Conservation (phyloP, 2,113 vertebrate species). For the Toxotes jaculatrix region DNA sequence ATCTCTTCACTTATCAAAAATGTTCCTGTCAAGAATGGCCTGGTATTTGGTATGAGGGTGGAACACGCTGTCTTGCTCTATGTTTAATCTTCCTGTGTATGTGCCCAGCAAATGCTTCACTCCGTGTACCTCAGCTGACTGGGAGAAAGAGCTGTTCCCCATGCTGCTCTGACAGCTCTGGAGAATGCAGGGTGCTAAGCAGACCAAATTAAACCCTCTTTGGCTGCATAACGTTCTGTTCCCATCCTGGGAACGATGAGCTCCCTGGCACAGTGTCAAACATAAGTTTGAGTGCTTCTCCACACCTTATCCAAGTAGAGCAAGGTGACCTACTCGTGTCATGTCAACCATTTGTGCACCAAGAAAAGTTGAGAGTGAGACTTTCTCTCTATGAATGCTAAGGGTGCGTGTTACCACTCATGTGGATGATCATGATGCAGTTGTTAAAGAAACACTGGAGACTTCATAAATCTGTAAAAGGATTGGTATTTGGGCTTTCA, state of each 20-base stretch:
- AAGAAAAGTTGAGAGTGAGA: conserved; percentile 4
- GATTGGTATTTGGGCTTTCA: not conserved
- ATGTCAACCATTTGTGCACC: conserved; percentile 51
- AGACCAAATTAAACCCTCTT: conserved; percentile 65
- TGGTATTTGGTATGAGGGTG: conserved; percentile 36
- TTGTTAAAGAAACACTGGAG: not conserved
- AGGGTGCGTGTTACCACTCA: not conserved
- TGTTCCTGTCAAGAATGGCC: conserved; percentile 24
- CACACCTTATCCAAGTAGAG: conserved; percentile 50
- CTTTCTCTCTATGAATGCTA: conserved; percentile 1
- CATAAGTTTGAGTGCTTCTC: conserved; percentile 53
- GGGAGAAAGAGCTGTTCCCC: conserved; percentile 50
- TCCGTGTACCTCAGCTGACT: conserved; percentile 19
- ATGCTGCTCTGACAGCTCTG: conserved; percentile 49
- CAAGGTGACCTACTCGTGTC: conserved; percentile 68
- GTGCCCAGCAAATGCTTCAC: conserved; percentile 1
- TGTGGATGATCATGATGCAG: not conserved
- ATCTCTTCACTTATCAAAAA: conserved; percentile 42
- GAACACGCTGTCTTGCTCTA: conserved; percentile 59
- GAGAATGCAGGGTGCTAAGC: conserved; percentile 59
- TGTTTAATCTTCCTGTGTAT: conserved; percentile 25
- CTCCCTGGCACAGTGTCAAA: conserved; percentile 53
- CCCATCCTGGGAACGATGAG: conserved; percentile 56
- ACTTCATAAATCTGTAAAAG: not conserved
- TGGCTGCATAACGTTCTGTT: conserved; percentile 72